A percentile compares a stretch with the other conserved stretches of the same genome.
These are phyloP conservation scores for Drosophila sordidula DNA, from an alignment of 2,888 invertebrate species.

Conservation along the genomic window DNA sequence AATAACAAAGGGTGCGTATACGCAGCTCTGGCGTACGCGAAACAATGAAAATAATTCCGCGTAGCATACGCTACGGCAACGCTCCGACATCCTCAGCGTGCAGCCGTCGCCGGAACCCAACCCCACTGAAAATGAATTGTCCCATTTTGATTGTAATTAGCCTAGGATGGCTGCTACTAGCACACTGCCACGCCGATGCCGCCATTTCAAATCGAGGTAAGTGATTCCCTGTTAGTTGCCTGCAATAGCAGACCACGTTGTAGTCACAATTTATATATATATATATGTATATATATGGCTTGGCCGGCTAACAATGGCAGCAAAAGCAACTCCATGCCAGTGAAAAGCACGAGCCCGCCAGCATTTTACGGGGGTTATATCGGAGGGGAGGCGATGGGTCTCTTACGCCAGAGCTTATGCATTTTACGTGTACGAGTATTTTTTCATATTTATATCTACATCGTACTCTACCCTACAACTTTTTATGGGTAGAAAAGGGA, in stretches of 20 bases:
- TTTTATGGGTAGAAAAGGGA: neutral
- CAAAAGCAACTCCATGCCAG: constrained; percentile 8
- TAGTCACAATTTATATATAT: constrained; percentile 29
- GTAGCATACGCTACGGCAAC: constrained; percentile 70
- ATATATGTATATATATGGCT: too few species aligned
- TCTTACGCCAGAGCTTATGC: constrained; percentile 19
- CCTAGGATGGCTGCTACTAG: constrained; percentile 84
- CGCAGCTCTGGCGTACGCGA: constrained; percentile 39
- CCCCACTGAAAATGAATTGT: constrained; percentile 81
- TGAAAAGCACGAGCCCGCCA: constrained; percentile 11
- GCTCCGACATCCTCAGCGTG: constrained; percentile 14
- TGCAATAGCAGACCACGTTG: neutral
- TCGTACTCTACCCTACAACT: constrained; percentile 19
- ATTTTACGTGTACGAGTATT: constrained; percentile 39
- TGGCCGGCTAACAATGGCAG: constrained; percentile 15
- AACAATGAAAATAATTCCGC: constrained; percentile 80
- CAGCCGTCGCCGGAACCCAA: constrained; percentile 37
- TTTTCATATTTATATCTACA: constrained; percentile 50
- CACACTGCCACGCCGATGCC: constrained; percentile 78
- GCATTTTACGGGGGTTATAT: constrained; percentile 15
- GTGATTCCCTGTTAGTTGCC: constrained; percentile 62
- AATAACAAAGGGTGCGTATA: constrained; percentile 41
- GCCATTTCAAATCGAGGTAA: constrained; percentile 85
- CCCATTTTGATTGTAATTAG: constrained; percentile 85
- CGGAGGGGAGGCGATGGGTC: neutral